Conservation (phyloP, 2,888 invertebrate species). For the Eubasilissa splendida region DNA sequence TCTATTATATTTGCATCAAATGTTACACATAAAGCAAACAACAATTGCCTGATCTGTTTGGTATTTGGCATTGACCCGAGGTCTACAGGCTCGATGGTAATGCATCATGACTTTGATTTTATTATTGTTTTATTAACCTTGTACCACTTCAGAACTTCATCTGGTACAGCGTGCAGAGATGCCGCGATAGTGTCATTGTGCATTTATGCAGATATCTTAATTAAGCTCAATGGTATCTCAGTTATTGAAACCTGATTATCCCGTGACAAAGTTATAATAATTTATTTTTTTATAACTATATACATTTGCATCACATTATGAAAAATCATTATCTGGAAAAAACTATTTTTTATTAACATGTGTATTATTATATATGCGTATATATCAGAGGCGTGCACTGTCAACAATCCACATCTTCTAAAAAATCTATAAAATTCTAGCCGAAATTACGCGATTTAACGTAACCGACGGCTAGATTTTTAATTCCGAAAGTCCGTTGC, state of each 20-base stretch:
- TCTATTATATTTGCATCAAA: neutral
- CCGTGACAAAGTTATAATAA: no score
- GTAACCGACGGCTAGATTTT: no score
- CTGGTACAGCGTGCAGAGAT: slow-evolving; percentile 7
- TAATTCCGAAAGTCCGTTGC: no score
- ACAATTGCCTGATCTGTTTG: neutral
- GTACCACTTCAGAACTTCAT: slow-evolving; percentile 11
- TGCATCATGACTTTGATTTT: slow-evolving; percentile 36
- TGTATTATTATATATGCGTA: no score
- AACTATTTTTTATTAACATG: no score
- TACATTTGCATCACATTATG: no score
- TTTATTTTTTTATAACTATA: no score
- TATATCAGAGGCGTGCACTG: no score
- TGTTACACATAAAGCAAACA: slow-evolving; percentile 5
- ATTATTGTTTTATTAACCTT: slow-evolving; percentile 20
- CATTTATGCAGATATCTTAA: slow-evolving; percentile 14
- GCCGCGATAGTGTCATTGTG: slow-evolving; percentile 15
- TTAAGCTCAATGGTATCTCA: slow-evolving; percentile 8
- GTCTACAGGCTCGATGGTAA: slow-evolving; percentile 20
- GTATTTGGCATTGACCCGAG: slow-evolving; percentile 31
- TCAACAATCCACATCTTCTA: no score
- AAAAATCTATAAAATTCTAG: no score
- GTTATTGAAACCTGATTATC: slow-evolving; percentile 11
- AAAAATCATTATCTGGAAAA: no score
- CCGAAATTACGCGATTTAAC: no score